Base-by-base conservation (phyloP, 53 echinoderm and acorn worm genomes). In the Arbacia lixula region DNA sequence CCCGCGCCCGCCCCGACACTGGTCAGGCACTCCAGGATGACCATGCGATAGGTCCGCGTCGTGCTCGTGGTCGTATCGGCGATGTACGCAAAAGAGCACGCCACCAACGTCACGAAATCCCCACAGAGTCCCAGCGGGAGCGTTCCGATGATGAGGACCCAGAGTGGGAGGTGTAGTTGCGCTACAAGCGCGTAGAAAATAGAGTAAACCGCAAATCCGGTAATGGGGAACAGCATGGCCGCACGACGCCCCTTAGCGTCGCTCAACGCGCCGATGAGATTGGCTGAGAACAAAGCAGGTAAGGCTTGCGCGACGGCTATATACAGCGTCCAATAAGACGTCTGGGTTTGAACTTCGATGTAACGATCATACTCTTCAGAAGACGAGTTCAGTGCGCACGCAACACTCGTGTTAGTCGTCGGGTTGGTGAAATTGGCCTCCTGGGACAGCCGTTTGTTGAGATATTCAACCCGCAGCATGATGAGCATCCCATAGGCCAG, bases 271-370 rank as follows among this genome's bases (percentile, higher is more conserved):
- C 88, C 77, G 40, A 84, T 33, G 35, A 84, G 38, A 84, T 88
- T 88, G n/a, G 88, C 84, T 6, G 88, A 71, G 50, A 88, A 73
- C 38, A 88, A 36, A 0, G 88, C 84, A 2, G 88, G 88, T 12
- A 84, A n/a, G 21, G 88, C 56, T 38, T 84, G 60, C 3, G 84
- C 36, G 10, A 88, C 63, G 11, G 88, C 84, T 4, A 88, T 64
- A 54, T 88, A 88, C 2, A 88, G 66, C 37, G 88, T 80, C 88
- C 88, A 88, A 56, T 88, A 88, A 9, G 88, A 84, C 0, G 88
- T 84, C 43, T 76, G 84, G 6, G 50, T 36, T 56, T 88, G 83
- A 14, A 88, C 71, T 0, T 88, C 27, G 8, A 84, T 5, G 6
- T 84, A 63, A 6, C 24, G 51, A 0, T 84, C 82, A 75, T 84